Base-by-base conservation (phyloP, 2,797 vertebrate genomes). In the Platalea minor region DNA sequence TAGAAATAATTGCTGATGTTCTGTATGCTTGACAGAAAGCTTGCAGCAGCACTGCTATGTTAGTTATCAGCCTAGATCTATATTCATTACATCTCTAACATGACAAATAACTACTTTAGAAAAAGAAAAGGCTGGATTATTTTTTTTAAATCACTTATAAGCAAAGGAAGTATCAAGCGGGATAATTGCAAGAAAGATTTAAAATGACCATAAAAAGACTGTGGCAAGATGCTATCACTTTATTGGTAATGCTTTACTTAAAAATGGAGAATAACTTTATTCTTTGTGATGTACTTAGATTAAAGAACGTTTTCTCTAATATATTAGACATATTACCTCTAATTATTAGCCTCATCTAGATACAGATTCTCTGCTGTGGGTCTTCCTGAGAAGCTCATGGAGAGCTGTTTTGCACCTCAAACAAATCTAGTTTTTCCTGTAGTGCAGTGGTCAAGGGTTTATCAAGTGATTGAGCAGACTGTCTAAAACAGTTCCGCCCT, bases 171-270 rank as follows among this genome's bases (percentile, higher is more conserved):
- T 77, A 91, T 85, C 81, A 95, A 70, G 65, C 25, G 88, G n/a
- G 73, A 85, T 94, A 97, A 95, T 87, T 87, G 54, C n/a, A 89
- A 91, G 53, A 60, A 85, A 75, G 53, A 92, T 77, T 93, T 97
- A 35, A 91, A 96, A 77, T 53, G 10, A 86, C 24, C 33, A 37
- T 87, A 41, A 92, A 93, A 93, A 4, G 8, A 57, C 39, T 67
- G 31, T 73, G 9, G 60, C 35, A 65, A 96, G 85, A 93, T 73
- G 21, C 53, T 94, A 73, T 91, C 67, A 50, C 88, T 94, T 83
- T 79, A 65, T 45, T 93, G n/a, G 45, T 37, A 92, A 80, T 69
- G 24, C 70, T 89, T 93, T 93, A 72, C 74, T 83, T 82, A 50
- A 89, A 88, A 91, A 39, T 37, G 9, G 39, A 89, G 75, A 82